phyloP scores from a whole-genome alignment of 2,797 vertebrate species.

The Leptatherina wallacei region DNA sequence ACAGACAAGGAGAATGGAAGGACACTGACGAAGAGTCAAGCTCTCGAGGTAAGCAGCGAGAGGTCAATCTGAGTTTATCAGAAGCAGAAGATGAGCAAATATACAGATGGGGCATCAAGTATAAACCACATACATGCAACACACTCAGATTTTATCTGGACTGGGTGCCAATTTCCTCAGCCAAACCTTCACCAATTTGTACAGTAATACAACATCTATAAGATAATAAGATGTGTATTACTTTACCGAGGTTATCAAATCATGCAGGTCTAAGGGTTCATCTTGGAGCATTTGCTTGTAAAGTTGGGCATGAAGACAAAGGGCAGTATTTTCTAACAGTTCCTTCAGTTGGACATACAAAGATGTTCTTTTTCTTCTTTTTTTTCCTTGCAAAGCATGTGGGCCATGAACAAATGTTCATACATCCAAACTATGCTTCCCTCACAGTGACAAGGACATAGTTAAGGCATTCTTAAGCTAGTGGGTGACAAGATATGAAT shows the following conservation, averaged over 20 bases:
- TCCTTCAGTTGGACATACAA: slow-evolving; percentile 26
- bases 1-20: slow-evolving; percentile 31
- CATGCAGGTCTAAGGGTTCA: background rate
- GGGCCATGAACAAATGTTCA: slow-evolving; percentile 58
- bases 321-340: background rate
- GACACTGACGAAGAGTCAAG: slow-evolving; percentile 32
- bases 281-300: background rate
- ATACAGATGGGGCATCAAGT: slow-evolving; percentile 12
- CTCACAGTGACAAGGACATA: slow-evolving; percentile 45
- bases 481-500: slow-evolving; percentile 74
- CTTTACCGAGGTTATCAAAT: background rate
- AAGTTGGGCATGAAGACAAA: slow-evolving; percentile 6
- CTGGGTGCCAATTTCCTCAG: background rate
- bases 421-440: slow-evolving; percentile 48
- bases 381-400: slow-evolving; percentile 24
- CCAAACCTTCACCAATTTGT: background rate
- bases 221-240: background rate
- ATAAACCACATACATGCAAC: slow-evolving; percentile 18
- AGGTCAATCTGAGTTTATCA: slow-evolving; percentile 64
- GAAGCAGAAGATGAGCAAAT: slow-evolving; percentile 33
- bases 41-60: slow-evolving; percentile 14
- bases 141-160: slow-evolving; percentile 8
- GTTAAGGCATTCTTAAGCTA: slow-evolving; percentile 53
- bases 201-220: background rate
- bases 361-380: slow-evolving; percentile 6